Evolutionary conservation across 2,797 vertebrate species (phyloP).

Genomic region (Sebastes oblongus): DNA sequence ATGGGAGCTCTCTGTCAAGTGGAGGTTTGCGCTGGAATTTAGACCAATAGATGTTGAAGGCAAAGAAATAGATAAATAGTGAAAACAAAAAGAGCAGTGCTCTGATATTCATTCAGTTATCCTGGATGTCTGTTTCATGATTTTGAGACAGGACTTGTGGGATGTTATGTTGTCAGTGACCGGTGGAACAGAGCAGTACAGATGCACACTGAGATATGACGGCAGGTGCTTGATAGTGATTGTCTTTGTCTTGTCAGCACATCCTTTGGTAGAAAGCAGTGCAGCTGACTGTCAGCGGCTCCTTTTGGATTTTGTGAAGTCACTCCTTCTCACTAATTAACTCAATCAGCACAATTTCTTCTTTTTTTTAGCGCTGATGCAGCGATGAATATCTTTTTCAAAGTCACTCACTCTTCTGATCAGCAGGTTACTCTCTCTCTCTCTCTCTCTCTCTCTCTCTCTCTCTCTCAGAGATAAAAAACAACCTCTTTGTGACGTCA

Average conservation of each 20-base stretch:
- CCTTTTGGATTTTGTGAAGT: slow-evolving; percentile 31
- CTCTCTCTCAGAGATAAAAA: background rate
- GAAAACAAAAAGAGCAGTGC: background rate
- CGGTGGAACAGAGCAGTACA: background rate
- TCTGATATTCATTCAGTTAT: background rate
- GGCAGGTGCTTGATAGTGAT: slow-evolving; percentile 6
- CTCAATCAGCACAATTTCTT: slow-evolving; percentile 44
- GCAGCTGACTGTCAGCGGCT: slow-evolving; percentile 16
- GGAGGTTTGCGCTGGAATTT: background rate
- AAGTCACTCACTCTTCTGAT: slow-evolving; percentile 24
- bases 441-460: too few species aligned
- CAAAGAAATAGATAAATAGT: background rate
- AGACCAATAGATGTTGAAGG: background rate
- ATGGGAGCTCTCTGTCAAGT: slow-evolving; percentile 10
- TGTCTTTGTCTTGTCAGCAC: slow-evolving; percentile 43
- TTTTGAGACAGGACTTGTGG: background rate
- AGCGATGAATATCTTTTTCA: slow-evolving; percentile 2
- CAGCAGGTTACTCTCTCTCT: slow-evolving; percentile 2
- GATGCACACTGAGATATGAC: background rate
- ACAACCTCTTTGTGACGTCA: slow-evolving; percentile 8
- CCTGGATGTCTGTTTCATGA: background rate
- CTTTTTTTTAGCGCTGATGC: slow-evolving; percentile 20
- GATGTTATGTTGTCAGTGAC: background rate
- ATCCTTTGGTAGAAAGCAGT: slow-evolving; percentile 6
- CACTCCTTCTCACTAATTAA: slow-evolving; percentile 41